These are phyloP conservation scores for Luehdorfia chinensis DNA, from an alignment of 1,140 invertebrate genomes.

Conservation along the genomic window DNA sequence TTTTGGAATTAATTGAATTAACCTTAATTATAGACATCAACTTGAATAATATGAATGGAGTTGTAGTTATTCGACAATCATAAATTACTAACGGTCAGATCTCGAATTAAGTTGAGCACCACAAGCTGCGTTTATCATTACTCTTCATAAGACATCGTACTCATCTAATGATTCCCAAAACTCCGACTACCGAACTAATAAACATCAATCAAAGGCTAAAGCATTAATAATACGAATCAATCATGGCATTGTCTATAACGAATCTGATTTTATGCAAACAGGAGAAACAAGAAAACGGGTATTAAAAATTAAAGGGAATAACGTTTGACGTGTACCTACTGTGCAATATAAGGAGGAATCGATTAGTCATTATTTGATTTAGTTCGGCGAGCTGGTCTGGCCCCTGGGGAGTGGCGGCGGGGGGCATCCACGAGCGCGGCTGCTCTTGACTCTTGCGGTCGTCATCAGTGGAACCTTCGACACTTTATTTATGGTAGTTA, in stretches of 20 bases:
- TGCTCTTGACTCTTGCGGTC: slow-evolving; percentile 43
- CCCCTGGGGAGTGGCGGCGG: slow-evolving; percentile 59
- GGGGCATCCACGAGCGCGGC: slow-evolving; percentile 54
- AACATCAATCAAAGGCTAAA: slow-evolving; percentile 72
- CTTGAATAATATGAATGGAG: slow-evolving; percentile 53
- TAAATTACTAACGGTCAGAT: slow-evolving; percentile 53
- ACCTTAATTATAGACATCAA: slow-evolving; percentile 48
- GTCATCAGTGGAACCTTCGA: slow-evolving; percentile 63
- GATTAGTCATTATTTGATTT: slow-evolving; percentile 78
- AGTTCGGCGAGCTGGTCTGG: slow-evolving; percentile 57
- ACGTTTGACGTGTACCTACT: slow-evolving; percentile 75
- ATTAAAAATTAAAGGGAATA: slow-evolving; percentile 71
- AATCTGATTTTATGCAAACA: slow-evolving; percentile 70
- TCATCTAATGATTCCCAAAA: slow-evolving; percentile 71
- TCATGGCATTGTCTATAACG: slow-evolving; percentile 71
- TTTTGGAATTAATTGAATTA: slow-evolving; percentile 53
- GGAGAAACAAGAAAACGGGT: slow-evolving; percentile 51
- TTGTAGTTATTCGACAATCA: slow-evolving; percentile 33
- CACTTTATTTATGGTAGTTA: slow-evolving; percentile 56
- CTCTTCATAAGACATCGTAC: slow-evolving; percentile 66
- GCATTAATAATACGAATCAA: slow-evolving; percentile 71
- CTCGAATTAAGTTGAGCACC: slow-evolving; percentile 65
- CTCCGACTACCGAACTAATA: slow-evolving; percentile 75
- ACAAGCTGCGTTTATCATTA: slow-evolving; percentile 54
- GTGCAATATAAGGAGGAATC: slow-evolving; percentile 74